These are phyloP conservation scores for Bombylius discolor DNA, from an alignment of 2,888 invertebrate species.

Conservation along the genomic window DNA sequence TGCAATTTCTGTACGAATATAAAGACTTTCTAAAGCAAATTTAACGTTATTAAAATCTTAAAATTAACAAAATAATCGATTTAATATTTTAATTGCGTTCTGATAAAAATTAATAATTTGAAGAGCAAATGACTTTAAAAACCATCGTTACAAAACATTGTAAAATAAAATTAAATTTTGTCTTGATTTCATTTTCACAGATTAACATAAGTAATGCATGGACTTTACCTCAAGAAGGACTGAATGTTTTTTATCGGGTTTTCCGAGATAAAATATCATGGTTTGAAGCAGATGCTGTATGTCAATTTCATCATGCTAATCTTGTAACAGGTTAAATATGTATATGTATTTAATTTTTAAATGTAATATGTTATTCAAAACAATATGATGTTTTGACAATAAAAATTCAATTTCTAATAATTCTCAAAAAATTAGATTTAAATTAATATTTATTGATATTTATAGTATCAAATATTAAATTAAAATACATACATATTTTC, in stretches of 20 bases:
- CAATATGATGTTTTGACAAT: not conserved
- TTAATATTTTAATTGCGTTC: no score
- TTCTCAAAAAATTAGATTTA: not conserved
- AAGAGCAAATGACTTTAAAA: no score
- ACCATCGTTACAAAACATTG: not conserved
- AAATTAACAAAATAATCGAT: no score
- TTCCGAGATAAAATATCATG: slow-evolving; percentile 72
- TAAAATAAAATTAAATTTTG: not conserved
- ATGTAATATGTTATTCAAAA: no score
- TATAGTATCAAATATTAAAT: no score
- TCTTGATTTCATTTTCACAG: slow-evolving; percentile 36
- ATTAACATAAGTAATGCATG: slow-evolving; percentile 73
- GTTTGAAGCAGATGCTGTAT: slow-evolving; percentile 73
- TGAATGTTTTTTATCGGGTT: slow-evolving; percentile 70
- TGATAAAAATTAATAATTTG: no score
- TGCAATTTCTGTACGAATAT: no score
- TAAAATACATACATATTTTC: no score
- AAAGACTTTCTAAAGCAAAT: no score
- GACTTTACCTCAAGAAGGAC: slow-evolving; percentile 68
- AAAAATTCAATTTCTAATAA: not conserved
- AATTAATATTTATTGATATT: not conserved
- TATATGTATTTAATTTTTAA: no score
- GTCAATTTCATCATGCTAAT: slow-evolving; percentile 70
- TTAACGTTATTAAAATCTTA: no score
- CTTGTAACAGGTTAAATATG: slow-evolving; percentile 53